These are phyloP conservation scores for Hypocryptadius cinnamomeus DNA, from an alignment of 2,113 vertebrate genomes.

Conservation along the genomic window DNA sequence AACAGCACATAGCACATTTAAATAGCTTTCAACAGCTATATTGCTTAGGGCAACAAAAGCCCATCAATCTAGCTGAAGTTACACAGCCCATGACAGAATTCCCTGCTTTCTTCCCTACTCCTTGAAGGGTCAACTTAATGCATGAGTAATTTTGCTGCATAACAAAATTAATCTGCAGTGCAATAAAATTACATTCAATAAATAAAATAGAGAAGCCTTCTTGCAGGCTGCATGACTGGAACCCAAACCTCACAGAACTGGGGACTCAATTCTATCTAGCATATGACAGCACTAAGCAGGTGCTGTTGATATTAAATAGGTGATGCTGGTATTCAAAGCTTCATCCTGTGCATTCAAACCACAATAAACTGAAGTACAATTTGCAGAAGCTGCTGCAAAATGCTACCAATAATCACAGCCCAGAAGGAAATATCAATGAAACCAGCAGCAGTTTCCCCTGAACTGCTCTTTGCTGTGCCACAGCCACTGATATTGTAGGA, in stretches of 20 bases:
- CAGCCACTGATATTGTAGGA: background rate
- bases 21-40: slow-evolving; percentile 33
- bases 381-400: background rate
- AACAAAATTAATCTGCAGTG: background rate
- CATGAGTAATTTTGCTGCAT: background rate
- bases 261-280: background rate
- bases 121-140: background rate
- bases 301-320: background rate
- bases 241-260: background rate
- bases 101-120: background rate
- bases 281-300: background rate
- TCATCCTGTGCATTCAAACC: background rate
- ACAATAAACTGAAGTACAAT: background rate
- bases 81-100: background rate
- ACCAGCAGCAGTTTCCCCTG: background rate
- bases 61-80: slow-evolving; percentile 31
- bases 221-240: background rate
- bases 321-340: background rate
- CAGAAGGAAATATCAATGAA: background rate
- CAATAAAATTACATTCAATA: background rate
- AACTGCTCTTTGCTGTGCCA: background rate
- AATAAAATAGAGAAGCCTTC: background rate
- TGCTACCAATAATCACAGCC: background rate
- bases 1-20: background rate
- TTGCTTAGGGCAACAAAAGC: background rate